Percentiles rank a stretch among this genome's conserved stretches.
phyloP scores from a whole-genome alignment of 2,113 vertebrate species.

The Symphodus melops region DNA sequence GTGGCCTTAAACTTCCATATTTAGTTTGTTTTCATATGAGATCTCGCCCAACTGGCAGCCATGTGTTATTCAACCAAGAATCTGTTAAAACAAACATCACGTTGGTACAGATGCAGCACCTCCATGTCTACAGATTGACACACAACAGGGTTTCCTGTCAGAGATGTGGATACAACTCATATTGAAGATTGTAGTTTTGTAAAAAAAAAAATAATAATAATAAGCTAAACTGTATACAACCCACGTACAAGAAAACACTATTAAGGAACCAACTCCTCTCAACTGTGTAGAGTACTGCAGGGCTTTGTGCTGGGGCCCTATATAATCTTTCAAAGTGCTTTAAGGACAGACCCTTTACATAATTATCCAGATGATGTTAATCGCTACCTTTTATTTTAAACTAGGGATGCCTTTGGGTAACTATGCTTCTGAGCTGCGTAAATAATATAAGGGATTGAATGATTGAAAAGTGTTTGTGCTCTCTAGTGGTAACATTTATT shows the following conservation, averaged over 20 bases:
- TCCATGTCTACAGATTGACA: slow-evolving; percentile 28
- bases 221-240: too few relatives aligned
- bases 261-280: not conserved
- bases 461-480: not conserved
- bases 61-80: slow-evolving; percentile 49
- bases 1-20: slow-evolving; percentile 33
- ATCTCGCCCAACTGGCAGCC: slow-evolving; percentile 49
- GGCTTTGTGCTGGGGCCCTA: not conserved
- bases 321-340: not conserved
- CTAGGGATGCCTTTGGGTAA: not conserved
- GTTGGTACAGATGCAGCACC: slow-evolving; percentile 19
- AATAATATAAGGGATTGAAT: not conserved
- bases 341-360: not conserved
- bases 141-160: slow-evolving; percentile 25
- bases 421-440: not conserved
- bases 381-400: not conserved
- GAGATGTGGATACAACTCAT: not conserved
- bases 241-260: too few relatives aligned
- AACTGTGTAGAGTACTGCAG: not conserved
- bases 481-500: too few relatives aligned
- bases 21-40: slow-evolving; percentile 33
- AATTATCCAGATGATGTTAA: not conserved
- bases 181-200: not conserved
- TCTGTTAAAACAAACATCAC: slow-evolving; percentile 56
- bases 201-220: too few relatives aligned